phyloP scores from a whole-genome alignment of 30 jellyfish, hydroid and myxozoan species.

The Hydractinia symbiolongicarpus region DNA sequence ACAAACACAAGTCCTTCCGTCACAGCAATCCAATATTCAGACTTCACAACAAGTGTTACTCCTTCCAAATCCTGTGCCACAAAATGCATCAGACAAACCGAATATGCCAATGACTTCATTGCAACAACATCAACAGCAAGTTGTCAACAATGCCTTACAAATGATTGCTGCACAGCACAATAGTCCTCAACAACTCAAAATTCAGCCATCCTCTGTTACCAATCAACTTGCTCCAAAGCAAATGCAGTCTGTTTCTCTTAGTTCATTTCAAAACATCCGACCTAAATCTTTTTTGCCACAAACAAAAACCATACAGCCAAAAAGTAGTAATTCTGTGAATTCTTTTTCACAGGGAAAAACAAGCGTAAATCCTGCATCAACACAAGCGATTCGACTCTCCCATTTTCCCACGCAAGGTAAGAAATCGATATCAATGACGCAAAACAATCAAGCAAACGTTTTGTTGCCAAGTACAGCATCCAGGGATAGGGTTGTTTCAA shows the following conservation, averaged over 20 bases:
- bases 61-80: not conserved
- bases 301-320: constrained; percentile 12
- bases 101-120: not conserved
- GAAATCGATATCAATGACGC: constrained; percentile 14
- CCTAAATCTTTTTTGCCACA: constrained; percentile 23
- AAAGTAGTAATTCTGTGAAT: not conserved
- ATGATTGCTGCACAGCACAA: not conserved
- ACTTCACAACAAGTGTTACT: not conserved
- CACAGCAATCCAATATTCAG: not conserved
- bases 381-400: constrained; percentile 23
- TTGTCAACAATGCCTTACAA: constrained; percentile 8
- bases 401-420: constrained; percentile 16
- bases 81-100: not conserved
- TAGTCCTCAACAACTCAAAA: constrained; percentile 4
- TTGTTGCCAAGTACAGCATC: not conserved
- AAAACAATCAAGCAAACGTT: not conserved
- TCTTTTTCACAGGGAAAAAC: not conserved
- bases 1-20: not conserved
- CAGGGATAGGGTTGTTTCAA: not conserved
- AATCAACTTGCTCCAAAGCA: constrained; percentile 14
- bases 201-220: not conserved
- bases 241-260: constrained; percentile 22
- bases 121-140: constrained; percentile 3
- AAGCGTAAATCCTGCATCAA: not conserved
- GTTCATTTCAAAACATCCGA: constrained; percentile 26